Evolutionary conservation across 2,797 vertebrate genomes (phyloP), one percentile per base, ranked within the genome.

Genomic region (Poeciliopsis infans): DNA sequence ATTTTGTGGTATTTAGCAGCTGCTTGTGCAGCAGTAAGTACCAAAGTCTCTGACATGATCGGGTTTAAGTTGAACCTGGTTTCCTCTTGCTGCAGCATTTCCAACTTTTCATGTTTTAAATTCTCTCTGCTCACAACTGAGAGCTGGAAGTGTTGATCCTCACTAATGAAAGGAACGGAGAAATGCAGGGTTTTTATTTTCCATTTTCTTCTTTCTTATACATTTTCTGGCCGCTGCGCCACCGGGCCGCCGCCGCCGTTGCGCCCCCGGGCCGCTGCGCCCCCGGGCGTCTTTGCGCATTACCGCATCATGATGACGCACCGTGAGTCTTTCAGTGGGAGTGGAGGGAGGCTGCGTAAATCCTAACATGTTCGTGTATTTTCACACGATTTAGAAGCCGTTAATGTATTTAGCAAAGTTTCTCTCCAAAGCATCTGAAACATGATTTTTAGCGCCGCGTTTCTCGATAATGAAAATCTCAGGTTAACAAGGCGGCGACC

Each of bases 281-380:
- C 76, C 81, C 59, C 77, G 45, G 45, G 83, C 86, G 75, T 90
- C 72, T 83, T 82, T 82, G 78, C 90, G 83, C 89, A 87, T 80
- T 84, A 53, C 61, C 43, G 12, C 46, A 76, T 83, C 80, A 59
- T 69, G 68, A 79, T 59, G 57, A 36, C 18, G 61, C 33, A 68
- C 36, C 20, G 20, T 2, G 64, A 68, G 20, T 20, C 64, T 41
- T 11, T 51, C 10, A 39, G 20, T 20, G 8, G 64, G 64, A 36
- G 36, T 2, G 4, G 20, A 25, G 18, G 11, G 20, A 25, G 7
- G 39, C 39, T 41, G 4, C 11, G 20, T 13, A n/a, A 69, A 68
- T 41, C 36, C 10, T 41, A 33, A 64, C 59, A 15, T 33, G 7
- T 31, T 31, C 31, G 31, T 41, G 39, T 41, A 1, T 41, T 41